These are phyloP conservation scores for Serrognathus titanus DNA, from an alignment of 2,888 invertebrate species.

Conservation along the genomic window DNA sequence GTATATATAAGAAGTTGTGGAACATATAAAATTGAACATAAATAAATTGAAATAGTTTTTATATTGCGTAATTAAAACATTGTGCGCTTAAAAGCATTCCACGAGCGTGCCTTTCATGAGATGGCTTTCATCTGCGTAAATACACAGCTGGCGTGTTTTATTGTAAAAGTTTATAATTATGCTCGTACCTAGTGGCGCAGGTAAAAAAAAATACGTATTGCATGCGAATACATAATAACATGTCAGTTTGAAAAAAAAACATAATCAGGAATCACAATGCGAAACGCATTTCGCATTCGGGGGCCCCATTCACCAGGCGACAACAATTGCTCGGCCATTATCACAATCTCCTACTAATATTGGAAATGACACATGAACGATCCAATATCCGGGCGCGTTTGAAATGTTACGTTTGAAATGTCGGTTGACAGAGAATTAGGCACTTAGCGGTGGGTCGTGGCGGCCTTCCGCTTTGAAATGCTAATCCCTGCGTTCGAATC, in stretches of 20 bases:
- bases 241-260: conserved; percentile 30
- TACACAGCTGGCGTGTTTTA: conserved; percentile 2
- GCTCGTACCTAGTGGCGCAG: neutral
- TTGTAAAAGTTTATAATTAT: conserved; percentile 9
- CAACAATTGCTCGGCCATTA: conserved; percentile 28
- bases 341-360: conserved; percentile 30
- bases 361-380: conserved; percentile 42
- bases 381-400: conserved; percentile 40
- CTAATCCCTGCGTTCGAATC: conserved; percentile 33
- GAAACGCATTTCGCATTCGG: conserved; percentile 33
- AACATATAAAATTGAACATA: too few species aligned
- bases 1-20: too few species aligned
- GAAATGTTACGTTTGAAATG: conserved; percentile 39
- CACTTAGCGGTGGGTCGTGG: conserved; percentile 44
- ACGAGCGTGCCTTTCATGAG: too few species aligned
- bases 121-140: too few species aligned
- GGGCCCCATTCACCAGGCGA: conserved; percentile 31
- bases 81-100: too few species aligned
- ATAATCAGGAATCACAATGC: conserved; percentile 33
- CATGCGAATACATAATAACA: conserved; percentile 28
- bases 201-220: conserved; percentile 4
- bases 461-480: conserved; percentile 43
- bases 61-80: too few species aligned
- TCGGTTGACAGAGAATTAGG: conserved; percentile 45
- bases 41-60: too few species aligned